Evolutionary conservation across 2,113 vertebrate species (phyloP).

Genomic region (Delphinapterus leucas): DNA sequence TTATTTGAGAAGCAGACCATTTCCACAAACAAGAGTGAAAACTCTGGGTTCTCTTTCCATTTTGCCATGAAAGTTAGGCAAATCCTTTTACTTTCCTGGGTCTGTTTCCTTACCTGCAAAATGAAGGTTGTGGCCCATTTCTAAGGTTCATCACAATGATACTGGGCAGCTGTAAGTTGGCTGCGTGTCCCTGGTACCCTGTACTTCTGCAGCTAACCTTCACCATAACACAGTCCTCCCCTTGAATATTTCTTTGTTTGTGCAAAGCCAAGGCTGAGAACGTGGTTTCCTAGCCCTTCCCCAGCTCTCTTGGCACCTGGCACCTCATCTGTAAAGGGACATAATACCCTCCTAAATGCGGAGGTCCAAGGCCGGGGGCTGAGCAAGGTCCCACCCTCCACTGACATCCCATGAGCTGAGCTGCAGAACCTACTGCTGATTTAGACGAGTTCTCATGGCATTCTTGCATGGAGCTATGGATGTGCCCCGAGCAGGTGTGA

Average conservation of each 20-base stretch:
- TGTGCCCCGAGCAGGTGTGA: background rate
- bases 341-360: accelerated
- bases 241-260: background rate
- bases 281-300: background rate
- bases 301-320: background rate
- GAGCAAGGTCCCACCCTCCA: background rate
- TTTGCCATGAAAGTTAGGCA: background rate
- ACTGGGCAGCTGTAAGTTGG: accelerated
- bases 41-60: background rate
- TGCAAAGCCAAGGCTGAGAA: background rate
- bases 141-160: background rate
- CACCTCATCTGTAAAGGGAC: background rate
- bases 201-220: background rate
- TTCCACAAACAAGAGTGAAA: background rate
- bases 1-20: background rate
- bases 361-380: background rate
- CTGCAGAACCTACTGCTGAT: background rate
- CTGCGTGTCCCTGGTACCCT: no score
- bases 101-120: background rate
- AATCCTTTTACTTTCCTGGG: background rate
- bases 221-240: background rate
- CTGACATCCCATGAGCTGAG: no score
- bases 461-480: background rate
- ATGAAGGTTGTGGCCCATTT: background rate
- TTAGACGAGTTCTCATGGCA: background rate